These are phyloP conservation scores for Epizoanthus stellaris DNA, from an alignment of 92 coral and sea anemone genomes.

Conservation along the genomic window DNA sequence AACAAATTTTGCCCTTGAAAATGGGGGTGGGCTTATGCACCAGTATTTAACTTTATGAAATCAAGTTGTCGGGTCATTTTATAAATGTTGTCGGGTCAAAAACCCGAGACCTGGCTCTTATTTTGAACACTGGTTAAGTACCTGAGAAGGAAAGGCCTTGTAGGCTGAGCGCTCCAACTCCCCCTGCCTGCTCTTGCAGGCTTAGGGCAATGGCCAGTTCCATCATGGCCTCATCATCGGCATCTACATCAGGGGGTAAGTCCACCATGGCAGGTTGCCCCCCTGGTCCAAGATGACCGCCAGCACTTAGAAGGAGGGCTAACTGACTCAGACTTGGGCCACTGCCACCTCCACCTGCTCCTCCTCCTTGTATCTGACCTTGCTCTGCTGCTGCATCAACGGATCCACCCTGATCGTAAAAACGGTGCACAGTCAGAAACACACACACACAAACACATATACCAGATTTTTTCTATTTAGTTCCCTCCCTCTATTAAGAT, in stretches of 20 bases:
- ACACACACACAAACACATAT: background rate
- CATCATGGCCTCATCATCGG: conserved; percentile 99
- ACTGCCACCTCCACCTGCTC: conserved; percentile 32
- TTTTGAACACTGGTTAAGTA: background rate
- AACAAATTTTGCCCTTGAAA: no score
- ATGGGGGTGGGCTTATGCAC: no score
- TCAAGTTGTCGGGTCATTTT: no score
- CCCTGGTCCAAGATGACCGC: conserved; percentile 74
- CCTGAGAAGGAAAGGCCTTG: conserved; percentile 35
- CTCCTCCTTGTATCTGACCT: conserved; percentile 55
- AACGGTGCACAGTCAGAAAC: background rate
- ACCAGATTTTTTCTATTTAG: background rate
- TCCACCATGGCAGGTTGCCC: conserved; percentile 76
- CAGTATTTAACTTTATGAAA: no score
- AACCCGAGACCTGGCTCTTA: no score
- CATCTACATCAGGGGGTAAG: conserved; percentile 87
- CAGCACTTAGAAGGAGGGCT: conserved; percentile 88
- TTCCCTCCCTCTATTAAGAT: no score
- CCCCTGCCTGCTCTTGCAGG: conserved; percentile 92
- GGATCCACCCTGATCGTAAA: background rate
- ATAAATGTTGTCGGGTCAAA: no score
- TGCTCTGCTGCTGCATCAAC: conserved; percentile 61
- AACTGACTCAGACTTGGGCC: conserved; percentile 70
- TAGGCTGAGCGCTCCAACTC: conserved; percentile 34
- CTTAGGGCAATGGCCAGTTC: conserved; percentile 99